Percentiles rank a stretch among this genome's conserved stretches.
Evolutionary conservation across 2,888 invertebrate genomes (phyloP).

Genomic region (Nyleta sp.): DNA sequence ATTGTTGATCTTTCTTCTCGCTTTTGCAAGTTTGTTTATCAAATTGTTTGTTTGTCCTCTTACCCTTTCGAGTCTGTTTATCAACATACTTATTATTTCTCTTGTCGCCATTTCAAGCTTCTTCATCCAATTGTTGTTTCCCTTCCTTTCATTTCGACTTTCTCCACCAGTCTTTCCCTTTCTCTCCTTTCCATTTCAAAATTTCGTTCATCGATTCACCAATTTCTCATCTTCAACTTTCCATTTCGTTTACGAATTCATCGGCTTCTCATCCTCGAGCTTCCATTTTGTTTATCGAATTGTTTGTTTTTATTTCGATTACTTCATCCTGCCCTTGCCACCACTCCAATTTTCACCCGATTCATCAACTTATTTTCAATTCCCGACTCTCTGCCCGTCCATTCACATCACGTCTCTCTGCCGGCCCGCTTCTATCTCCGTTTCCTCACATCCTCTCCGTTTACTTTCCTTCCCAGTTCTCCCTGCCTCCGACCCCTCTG

Average conservation of each 20-base stretch:
- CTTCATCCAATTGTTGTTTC: too few species aligned
- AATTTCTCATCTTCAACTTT: too few species aligned
- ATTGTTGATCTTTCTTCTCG: background rate
- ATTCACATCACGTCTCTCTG: conserved; percentile 11
- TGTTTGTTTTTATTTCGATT: conserved; percentile 4
- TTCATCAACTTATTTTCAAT: conserved; percentile 27
- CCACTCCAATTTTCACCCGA: conserved; percentile 6
- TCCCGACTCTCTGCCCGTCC: background rate
- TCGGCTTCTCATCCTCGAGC: too few species aligned
- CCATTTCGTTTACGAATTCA: too few species aligned
- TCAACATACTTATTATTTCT: too few species aligned
- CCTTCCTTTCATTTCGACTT: too few species aligned
- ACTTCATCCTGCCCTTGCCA: background rate
- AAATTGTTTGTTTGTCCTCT: conserved; percentile 4
- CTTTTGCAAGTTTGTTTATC: background rate
- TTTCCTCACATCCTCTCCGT: conserved; percentile 2
- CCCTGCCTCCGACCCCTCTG: background rate
- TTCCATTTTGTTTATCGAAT: background rate
- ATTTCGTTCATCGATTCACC: too few species aligned
- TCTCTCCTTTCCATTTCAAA: too few species aligned
- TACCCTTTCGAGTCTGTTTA: too few species aligned
- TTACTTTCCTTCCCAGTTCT: background rate
- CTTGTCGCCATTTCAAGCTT: too few species aligned
- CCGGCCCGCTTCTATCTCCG: background rate
- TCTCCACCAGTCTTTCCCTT: too few species aligned